Conservation (phyloP, 2,888 invertebrate genomes). For the Tetropium fuscum region DNA sequence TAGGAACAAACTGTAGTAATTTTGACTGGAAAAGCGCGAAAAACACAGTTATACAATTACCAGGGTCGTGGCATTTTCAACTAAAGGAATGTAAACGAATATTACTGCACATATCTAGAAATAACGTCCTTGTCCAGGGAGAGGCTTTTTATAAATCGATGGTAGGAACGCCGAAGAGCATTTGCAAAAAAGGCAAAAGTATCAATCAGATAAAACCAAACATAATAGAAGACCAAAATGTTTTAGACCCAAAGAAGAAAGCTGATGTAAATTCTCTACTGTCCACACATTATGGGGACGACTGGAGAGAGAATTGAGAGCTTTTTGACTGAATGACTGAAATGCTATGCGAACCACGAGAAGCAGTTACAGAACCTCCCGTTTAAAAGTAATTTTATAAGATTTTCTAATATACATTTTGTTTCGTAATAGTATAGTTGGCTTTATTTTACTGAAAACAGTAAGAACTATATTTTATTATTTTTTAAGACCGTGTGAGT, state of each 20-base stretch:
- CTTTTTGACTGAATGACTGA: not conserved
- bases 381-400: no score
- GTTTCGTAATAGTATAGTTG: no score
- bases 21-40: not conserved
- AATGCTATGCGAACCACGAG: conserved; percentile 2
- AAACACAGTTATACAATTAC: not conserved
- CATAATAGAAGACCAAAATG: not conserved
- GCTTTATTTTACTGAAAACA: no score
- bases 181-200: conserved; percentile 5
- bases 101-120: no score
- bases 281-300: not conserved
- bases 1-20: not conserved
- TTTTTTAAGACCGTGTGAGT: no score
- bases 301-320: conserved; percentile 3
- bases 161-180: not conserved
- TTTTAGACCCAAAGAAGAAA: conserved; percentile 8
- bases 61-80: conserved; percentile 2
- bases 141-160: conserved; percentile 5
- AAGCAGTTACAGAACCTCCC: not conserved
- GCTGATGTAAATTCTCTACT: not conserved
- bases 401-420: no score
- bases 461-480: no score
- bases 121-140: no score
- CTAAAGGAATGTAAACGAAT: no score
- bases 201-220: conserved; percentile 2